phyloP scores from a whole-genome alignment of 2,888 invertebrate genomes.

The Eupithecia centaureata region DNA sequence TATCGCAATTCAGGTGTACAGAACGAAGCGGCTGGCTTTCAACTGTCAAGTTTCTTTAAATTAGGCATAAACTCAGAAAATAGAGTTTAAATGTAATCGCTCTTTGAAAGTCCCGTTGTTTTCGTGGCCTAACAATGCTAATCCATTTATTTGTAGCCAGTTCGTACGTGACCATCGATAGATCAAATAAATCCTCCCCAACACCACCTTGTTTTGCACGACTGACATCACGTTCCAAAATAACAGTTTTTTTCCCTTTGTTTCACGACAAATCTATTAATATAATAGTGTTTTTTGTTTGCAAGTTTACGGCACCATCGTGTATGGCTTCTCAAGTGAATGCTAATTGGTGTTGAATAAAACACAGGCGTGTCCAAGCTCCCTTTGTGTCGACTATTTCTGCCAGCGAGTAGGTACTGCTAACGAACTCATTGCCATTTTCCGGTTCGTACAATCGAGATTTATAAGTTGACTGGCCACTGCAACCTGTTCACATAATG shows the following conservation, averaged over 20 bases:
- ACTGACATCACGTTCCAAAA: constrained; percentile 31
- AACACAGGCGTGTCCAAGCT: neutral
- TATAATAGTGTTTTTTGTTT: constrained; percentile 14
- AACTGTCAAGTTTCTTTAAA: too few species aligned
- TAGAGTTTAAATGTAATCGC: neutral
- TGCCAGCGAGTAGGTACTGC: constrained; percentile 5
- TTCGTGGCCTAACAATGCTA: constrained; percentile 15
- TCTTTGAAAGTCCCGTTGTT: constrained; percentile 10
- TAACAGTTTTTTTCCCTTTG: constrained; percentile 21
- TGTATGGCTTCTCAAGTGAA: constrained; percentile 18
- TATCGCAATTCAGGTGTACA: too few species aligned
- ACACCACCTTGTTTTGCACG: constrained; percentile 25
- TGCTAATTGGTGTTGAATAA: constrained; percentile 27
- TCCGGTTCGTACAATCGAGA: constrained; percentile 26
- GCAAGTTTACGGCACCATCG: constrained; percentile 7
- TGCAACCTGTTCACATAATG: constrained; percentile 17
- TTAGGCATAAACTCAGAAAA: neutral
- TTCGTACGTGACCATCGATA: constrained; percentile 38
- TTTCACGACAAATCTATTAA: constrained; percentile 1
- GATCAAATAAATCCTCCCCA: constrained; percentile 39
- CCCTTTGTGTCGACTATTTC: constrained; percentile 22
- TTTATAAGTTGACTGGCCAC: constrained; percentile 11
- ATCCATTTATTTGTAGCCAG: constrained; percentile 34
- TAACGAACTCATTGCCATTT: constrained; percentile 24
- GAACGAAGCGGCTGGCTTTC: too few species aligned